A percentile compares a stretch with the other conserved stretches of the same genome.
Evolutionary conservation across 30 jellyfish, hydroid and myxozoan species (phyloP).

Genomic region (Hydra vulgaris): DNA sequence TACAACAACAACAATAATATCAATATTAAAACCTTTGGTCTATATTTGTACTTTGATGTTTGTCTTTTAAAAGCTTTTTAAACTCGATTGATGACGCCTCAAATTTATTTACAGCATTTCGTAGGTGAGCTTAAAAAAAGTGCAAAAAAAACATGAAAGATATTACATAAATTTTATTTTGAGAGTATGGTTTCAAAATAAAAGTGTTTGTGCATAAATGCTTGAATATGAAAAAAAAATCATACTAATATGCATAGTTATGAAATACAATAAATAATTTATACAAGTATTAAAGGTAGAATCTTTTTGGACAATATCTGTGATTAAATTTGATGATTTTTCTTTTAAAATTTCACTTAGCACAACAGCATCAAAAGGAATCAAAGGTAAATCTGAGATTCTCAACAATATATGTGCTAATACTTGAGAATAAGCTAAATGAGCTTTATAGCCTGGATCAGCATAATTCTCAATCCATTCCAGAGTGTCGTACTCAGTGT

Average conservation of each 20-base stretch:
- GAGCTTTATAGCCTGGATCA: conserved; percentile 21
- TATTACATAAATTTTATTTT: too few species aligned
- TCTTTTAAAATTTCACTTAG: neutral
- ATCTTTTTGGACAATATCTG: neutral
- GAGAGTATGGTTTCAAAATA: too few species aligned
- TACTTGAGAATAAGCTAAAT: conserved; percentile 22
- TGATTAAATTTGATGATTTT: neutral
- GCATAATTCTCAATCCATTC: conserved; percentile 28
- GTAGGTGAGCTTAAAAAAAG: neutral
- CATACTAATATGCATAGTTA: too few species aligned
- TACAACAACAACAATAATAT: too few species aligned
- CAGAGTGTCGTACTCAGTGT: conserved; percentile 21
- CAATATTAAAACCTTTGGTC: too few species aligned
- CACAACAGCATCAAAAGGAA: conserved; percentile 8
- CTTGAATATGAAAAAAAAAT: too few species aligned
- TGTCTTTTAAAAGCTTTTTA: neutral
- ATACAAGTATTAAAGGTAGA: neutral
- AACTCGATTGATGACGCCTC: neutral
- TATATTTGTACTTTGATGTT: too few species aligned
- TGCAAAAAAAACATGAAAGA: too few species aligned
- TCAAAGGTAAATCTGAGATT: conserved; percentile 10
- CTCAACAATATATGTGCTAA: neutral
- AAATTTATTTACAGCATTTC: neutral
- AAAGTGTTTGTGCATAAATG: too few species aligned
- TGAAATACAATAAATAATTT: too few species aligned